phyloP scores from a whole-genome alignment of 2,888 invertebrate genomes.

The Drosophila austrosaltans region DNA sequence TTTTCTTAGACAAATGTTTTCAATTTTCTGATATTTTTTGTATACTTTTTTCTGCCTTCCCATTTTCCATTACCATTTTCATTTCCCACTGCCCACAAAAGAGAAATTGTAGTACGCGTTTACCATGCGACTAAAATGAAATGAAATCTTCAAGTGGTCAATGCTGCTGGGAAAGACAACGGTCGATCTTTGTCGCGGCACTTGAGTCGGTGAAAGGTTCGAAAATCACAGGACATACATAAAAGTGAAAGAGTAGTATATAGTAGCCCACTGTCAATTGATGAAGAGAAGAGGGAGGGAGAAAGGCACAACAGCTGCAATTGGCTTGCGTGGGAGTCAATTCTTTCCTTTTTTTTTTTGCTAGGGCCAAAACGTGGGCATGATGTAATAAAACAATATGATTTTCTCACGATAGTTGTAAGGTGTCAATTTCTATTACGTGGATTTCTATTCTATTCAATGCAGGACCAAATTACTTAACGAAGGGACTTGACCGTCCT shows the following conservation, averaged over 20 bases:
- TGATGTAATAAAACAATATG: slow-evolving; percentile 60
- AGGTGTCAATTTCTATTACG: slow-evolving; percentile 40
- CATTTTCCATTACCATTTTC: neutral
- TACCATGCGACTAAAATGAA: slow-evolving; percentile 66
- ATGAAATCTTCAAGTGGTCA: slow-evolving; percentile 69
- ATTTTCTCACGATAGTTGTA: slow-evolving; percentile 56
- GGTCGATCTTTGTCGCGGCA: slow-evolving; percentile 56
- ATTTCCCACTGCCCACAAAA: slow-evolving; percentile 54
- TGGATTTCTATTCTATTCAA: neutral
- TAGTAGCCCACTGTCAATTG: slow-evolving; percentile 20
- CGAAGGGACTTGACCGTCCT: no score
- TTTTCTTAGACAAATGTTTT: slow-evolving; percentile 75
- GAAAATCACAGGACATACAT: slow-evolving; percentile 27
- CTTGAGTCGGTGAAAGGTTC: slow-evolving; percentile 70
- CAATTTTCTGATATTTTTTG: slow-evolving; percentile 56
- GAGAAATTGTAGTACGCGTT: slow-evolving; percentile 74
- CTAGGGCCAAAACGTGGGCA: slow-evolving; percentile 51
- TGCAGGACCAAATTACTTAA: neutral
- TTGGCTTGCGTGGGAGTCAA: slow-evolving; percentile 72
- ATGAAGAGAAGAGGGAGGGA: slow-evolving; percentile 31
- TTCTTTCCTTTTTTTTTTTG: slow-evolving; percentile 42
- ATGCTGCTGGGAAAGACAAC: slow-evolving; percentile 67
- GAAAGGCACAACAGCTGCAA: slow-evolving; percentile 58
- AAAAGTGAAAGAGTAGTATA: slow-evolving; percentile 58
- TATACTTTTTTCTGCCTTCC: slow-evolving; percentile 30